phyloP scores from a whole-genome alignment of 2,113 vertebrate genomes.

The Eulemur rufifrons region DNA sequence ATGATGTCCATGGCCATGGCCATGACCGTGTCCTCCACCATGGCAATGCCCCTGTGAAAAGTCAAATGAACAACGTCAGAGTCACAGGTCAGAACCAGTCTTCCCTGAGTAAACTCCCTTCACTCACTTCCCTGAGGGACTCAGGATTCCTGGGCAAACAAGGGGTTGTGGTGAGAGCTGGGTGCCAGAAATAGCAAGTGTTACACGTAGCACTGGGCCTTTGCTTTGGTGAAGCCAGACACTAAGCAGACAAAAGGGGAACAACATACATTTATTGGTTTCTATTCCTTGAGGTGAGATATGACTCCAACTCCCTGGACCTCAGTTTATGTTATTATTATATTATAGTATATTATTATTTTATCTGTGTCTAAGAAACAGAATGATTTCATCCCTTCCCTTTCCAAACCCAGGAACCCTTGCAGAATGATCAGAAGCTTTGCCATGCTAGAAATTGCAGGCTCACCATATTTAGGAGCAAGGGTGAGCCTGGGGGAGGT shows the following conservation, averaged over 20 bases:
- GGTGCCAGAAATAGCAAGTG: background rate
- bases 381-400: conserved; percentile 13
- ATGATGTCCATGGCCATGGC: too few relatives aligned
- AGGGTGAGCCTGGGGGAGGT: background rate
- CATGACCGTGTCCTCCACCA: background rate
- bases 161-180: background rate
- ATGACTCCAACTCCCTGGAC: background rate
- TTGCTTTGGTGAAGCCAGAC: background rate
- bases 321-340: background rate
- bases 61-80: conserved; percentile 31
- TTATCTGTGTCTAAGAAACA: background rate
- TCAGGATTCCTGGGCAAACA: background rate
- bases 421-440: background rate
- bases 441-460: background rate
- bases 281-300: conserved; percentile 11
- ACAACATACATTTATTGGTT: background rate
- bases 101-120: background rate
- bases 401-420: background rate
- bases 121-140: background rate
- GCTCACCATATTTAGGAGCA: background rate
- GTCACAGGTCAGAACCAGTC: background rate
- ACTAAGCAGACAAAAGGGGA: background rate
- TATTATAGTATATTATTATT: too few relatives aligned
- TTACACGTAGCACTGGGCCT: background rate
- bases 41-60: conserved; percentile 40